Conservation (phyloP, 35 echinoderm and acorn worm genomes). For the Anneissia japonica region DNA sequence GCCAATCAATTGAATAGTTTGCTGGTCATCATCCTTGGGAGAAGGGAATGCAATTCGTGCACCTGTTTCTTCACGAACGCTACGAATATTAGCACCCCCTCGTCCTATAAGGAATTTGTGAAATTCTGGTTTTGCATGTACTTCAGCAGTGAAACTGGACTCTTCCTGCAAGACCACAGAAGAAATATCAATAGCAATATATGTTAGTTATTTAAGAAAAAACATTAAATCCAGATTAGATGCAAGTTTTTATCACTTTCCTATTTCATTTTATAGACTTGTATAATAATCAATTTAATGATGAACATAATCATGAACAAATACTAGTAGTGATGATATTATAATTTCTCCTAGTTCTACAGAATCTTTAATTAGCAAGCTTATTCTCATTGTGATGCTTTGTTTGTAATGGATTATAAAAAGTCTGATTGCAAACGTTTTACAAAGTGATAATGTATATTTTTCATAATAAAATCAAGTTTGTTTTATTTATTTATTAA, state of each 20-base stretch:
- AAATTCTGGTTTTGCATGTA: constrained; percentile 94
- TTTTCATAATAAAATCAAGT: no score
- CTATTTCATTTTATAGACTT: no score
- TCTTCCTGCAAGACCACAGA: constrained; percentile 50
- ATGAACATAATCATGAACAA: neutral
- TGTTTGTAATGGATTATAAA: no score
- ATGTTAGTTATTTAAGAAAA: neutral
- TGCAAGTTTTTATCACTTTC: neutral
- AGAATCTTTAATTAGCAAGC: no score
- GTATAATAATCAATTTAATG: no score
- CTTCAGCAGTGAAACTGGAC: constrained; percentile 68
- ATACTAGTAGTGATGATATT: neutral
- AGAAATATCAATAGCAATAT: neutral
- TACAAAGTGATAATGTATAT: no score
- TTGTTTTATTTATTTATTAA: no score
- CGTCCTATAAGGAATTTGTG: constrained; percentile 94
- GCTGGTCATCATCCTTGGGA: constrained; percentile 83
- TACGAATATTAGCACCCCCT: constrained; percentile 88
- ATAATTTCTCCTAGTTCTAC: no score
- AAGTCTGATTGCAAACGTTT: no score
- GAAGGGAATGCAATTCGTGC: constrained; percentile 88
- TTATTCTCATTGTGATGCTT: no score
- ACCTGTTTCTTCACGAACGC: constrained; percentile 85
- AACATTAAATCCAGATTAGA: neutral
- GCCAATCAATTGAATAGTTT: constrained; percentile 79